Evolutionary conservation across 2,888 invertebrate species (phyloP).

Genomic region (Cephus runcator): DNA sequence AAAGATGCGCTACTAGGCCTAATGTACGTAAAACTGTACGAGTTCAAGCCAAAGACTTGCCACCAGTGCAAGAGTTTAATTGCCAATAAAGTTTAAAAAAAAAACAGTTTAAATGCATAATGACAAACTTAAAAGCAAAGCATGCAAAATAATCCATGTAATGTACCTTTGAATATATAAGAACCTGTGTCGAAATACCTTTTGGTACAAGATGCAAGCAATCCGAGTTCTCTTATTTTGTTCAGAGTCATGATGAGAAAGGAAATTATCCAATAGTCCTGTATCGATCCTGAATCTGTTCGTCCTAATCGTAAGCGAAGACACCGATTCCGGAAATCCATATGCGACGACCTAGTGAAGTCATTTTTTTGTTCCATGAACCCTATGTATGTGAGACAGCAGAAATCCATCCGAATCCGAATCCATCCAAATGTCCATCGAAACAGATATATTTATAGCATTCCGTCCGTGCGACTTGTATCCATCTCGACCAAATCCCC

Average conservation of each 20-base stretch:
- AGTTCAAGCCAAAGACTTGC: too few relatives aligned
- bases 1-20: too few relatives aligned
- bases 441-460: conserved; percentile 25
- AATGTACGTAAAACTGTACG: too few relatives aligned
- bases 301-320: conserved; percentile 34
- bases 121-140: conserved; percentile 23
- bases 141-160: conserved; percentile 42
- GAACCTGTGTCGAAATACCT: conserved; percentile 44
- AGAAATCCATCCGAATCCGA: conserved; percentile 4
- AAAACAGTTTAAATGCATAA: too few relatives aligned
- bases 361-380: conserved; percentile 14
- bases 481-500: conserved; percentile 37
- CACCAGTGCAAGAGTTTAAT: too few relatives aligned
- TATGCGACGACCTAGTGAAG: conserved; percentile 42
- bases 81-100: too few relatives aligned
- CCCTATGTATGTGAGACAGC: conserved; percentile 18
- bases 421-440: conserved; percentile 11
- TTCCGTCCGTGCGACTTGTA: conserved; percentile 25
- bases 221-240: conserved; percentile 27
- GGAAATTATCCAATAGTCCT: conserved; percentile 18
- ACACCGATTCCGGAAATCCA: conserved; percentile 34
- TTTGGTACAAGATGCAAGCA: conserved; percentile 14
- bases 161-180: conserved; percentile 31
- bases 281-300: conserved; percentile 18
- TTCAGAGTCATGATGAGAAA: conserved; percentile 32